phyloP scores from a whole-genome alignment of 2,797 vertebrate genomes.

The Octomys mimax region DNA sequence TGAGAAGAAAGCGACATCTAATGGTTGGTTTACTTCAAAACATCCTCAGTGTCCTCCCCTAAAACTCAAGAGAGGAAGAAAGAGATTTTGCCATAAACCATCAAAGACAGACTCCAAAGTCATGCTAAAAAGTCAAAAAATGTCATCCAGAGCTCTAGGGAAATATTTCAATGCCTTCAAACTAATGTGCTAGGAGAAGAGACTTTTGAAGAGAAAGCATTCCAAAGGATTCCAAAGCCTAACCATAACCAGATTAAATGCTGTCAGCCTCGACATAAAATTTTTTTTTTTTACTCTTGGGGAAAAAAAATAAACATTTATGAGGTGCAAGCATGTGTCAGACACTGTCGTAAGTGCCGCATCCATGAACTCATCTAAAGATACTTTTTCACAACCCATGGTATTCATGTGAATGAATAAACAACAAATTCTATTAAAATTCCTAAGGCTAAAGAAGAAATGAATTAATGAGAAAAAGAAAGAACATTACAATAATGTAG shows the following conservation, averaged over 20 bases:
- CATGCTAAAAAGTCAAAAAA: conserved; percentile 48
- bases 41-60: neutral
- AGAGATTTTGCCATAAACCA: conserved; percentile 25
- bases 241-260: conserved; percentile 1
- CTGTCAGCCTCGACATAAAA: neutral
- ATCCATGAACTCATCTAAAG: conserved; percentile 8
- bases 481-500: conserved; percentile 7
- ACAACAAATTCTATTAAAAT: conserved; percentile 52
- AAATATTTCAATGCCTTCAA: neutral
- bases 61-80: conserved; percentile 8
- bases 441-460: conserved; percentile 14
- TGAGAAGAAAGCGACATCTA: conserved; percentile 74
- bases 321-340: neutral
- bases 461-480: conserved; percentile 52
- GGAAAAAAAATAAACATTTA: conserved; percentile 36
- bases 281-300: neutral
- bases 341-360: neutral
- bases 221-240: conserved; percentile 19
- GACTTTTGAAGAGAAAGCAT: neutral
- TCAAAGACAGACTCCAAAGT: conserved; percentile 54
- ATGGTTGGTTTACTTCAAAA: conserved; percentile 53
- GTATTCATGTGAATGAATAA: conserved; percentile 30
- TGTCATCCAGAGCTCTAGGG: neutral
- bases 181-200: neutral
- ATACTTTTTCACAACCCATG: conserved; percentile 16